A percentile compares a stretch with the other conserved stretches of the same genome.
Conservation (phyloP, 2,113 vertebrate genomes). For the Rynchops niger region DNA sequence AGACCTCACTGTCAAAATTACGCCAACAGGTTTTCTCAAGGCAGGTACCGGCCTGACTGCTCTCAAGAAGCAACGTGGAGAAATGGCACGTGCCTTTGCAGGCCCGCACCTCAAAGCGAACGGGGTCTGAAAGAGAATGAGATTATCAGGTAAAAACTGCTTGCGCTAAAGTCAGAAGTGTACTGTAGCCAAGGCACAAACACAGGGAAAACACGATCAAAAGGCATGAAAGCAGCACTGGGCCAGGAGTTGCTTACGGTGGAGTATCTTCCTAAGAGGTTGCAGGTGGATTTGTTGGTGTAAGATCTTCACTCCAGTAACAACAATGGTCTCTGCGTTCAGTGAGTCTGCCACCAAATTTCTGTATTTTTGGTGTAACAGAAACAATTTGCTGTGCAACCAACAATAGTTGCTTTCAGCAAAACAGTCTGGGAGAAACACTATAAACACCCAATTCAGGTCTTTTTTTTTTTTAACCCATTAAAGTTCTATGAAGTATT, state of each 20-base stretch:
- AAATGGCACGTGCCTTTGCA: background rate
- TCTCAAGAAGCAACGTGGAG: background rate
- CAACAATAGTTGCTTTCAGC: background rate
- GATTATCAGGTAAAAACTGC: background rate
- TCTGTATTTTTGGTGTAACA: background rate
- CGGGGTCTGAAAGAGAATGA: background rate
- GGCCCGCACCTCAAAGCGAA: background rate
- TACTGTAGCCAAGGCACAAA: background rate
- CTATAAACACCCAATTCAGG: background rate
- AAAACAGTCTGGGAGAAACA: background rate
- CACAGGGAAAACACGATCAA: background rate
- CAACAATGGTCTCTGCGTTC: background rate
- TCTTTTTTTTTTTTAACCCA: background rate
- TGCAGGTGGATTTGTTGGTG: background rate
- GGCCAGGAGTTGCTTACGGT: background rate
- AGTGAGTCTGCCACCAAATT: background rate
- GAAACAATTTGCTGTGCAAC: background rate
- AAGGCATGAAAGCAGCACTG: background rate
- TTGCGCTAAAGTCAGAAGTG: background rate
- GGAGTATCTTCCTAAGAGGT: background rate
- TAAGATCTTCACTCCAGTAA: background rate
- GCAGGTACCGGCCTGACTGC: background rate
- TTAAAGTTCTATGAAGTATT: background rate
- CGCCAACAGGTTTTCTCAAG: background rate
- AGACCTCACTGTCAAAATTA: background rate